These are phyloP conservation scores for Mimumesa dahlbomi DNA, from an alignment of 2,888 invertebrate genomes.

Conservation along the genomic window DNA sequence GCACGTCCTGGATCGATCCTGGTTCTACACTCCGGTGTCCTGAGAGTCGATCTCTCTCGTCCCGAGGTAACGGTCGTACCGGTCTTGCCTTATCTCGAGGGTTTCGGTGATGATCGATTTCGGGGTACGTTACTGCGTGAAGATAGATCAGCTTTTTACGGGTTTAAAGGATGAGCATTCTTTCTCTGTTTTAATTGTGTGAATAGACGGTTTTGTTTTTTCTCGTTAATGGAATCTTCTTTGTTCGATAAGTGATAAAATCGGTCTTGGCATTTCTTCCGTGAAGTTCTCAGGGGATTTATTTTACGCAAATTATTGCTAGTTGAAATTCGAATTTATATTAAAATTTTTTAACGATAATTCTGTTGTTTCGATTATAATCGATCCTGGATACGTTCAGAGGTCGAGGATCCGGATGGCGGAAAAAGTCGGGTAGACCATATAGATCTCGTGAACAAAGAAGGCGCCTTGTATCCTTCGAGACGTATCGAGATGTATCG, in stretches of 20 bases:
- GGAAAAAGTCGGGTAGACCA: conserved; percentile 1
- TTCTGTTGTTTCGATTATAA: no score
- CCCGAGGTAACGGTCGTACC: conserved; percentile 45
- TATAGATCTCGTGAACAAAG: conserved; percentile 27
- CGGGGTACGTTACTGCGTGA: conserved; percentile 3
- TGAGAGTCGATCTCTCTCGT: conserved; percentile 27
- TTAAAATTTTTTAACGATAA: no score
- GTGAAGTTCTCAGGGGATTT: no score
- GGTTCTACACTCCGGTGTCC: conserved; percentile 29
- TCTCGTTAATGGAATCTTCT: no score
- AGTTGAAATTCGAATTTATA: no score
- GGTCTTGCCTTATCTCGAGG: conserved; percentile 28
- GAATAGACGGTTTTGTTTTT: no score
- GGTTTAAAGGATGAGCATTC: background rate
- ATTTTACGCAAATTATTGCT: no score
- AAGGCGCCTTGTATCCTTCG: conserved; percentile 31
- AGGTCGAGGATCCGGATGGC: conserved; percentile 14
- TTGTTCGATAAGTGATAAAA: no score
- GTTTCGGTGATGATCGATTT: conserved; percentile 39
- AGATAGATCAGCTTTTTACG: background rate
- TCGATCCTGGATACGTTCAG: background rate
- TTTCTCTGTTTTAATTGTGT: background rate
- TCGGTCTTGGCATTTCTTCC: no score
- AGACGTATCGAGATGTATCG: conserved; percentile 65
- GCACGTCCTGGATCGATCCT: conserved; percentile 62